phyloP scores from a whole-genome alignment of 2,888 invertebrate species.

The Troilus luridus region DNA sequence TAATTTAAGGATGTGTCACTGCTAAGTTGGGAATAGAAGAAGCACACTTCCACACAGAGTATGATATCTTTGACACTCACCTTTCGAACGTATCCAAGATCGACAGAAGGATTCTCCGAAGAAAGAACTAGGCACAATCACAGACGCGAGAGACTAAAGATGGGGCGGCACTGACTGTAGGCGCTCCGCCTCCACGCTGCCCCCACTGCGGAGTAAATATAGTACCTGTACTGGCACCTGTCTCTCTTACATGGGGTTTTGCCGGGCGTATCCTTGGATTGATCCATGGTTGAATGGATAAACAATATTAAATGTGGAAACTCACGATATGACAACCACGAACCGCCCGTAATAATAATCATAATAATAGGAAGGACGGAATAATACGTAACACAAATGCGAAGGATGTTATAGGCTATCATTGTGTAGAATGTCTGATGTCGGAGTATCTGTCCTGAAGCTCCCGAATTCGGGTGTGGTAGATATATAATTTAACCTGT shows the following conservation, averaged over 20 bases:
- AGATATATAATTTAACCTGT: too few relatives aligned
- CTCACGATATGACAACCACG: too few relatives aligned
- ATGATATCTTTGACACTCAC: not conserved
- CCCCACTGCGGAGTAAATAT: conserved; percentile 25
- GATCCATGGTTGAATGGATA: too few relatives aligned
- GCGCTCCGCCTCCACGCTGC: conserved; percentile 19
- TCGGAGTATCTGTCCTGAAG: too few relatives aligned
- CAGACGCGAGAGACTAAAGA: not conserved
- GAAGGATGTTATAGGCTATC: too few relatives aligned
- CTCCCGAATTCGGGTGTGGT: too few relatives aligned
- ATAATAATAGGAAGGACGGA: too few relatives aligned
- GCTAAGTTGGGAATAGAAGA: not conserved
- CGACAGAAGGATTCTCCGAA: not conserved
- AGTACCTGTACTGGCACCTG: conserved; percentile 17
- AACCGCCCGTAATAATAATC: too few relatives aligned
- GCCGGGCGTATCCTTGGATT: too few relatives aligned
- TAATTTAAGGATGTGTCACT: not conserved
- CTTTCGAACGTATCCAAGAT: not conserved
- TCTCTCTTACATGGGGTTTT: not conserved
- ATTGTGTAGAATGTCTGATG: too few relatives aligned
- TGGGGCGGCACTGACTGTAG: conserved; percentile 14
- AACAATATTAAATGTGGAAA: too few relatives aligned
- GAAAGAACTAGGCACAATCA: not conserved
- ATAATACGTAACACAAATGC: too few relatives aligned
- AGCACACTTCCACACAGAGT: not conserved